Evolutionary conservation across 2,797 vertebrate species (phyloP).

Genomic region (Cyclopterus lumpus): DNA sequence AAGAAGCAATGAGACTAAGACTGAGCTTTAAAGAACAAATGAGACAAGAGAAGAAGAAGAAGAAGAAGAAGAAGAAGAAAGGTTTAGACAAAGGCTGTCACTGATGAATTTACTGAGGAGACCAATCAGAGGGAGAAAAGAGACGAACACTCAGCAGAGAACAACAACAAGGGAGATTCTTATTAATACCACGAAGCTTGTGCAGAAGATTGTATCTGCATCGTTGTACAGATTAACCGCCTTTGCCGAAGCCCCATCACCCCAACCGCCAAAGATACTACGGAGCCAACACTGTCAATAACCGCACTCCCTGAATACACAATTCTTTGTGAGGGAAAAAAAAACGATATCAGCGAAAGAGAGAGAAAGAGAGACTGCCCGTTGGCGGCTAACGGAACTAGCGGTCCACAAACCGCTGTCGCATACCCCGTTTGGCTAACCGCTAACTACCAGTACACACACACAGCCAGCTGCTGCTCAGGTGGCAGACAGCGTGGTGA

Average conservation of each 20-base stretch:
- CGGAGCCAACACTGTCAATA: background rate
- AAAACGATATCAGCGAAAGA: no score
- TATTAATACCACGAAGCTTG: background rate
- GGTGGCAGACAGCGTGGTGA: no score
- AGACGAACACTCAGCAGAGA: constrained; percentile 29
- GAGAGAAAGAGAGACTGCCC: background rate
- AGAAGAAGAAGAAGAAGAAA: constrained; percentile 42
- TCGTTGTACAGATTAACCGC: background rate
- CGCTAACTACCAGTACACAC: no score
- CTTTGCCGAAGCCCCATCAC: background rate
- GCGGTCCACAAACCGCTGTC: no score
- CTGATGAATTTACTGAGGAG: constrained; percentile 43
- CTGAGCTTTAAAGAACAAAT: constrained; percentile 48
- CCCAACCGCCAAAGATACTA: background rate
- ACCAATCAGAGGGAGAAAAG: constrained; percentile 22
- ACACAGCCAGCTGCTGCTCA: no score
- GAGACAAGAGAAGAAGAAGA: constrained; percentile 43
- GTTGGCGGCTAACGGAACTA: no score
- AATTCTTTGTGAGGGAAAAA: background rate
- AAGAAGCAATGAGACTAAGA: constrained; percentile 45
- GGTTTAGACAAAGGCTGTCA: constrained; percentile 42
- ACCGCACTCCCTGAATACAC: background rate
- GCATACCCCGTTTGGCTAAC: no score
- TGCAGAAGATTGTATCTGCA: background rate
- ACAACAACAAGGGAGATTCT: constrained; percentile 6